Base-by-base conservation (phyloP, 1,140 invertebrate species). In the Uloborus diversus region DNA sequence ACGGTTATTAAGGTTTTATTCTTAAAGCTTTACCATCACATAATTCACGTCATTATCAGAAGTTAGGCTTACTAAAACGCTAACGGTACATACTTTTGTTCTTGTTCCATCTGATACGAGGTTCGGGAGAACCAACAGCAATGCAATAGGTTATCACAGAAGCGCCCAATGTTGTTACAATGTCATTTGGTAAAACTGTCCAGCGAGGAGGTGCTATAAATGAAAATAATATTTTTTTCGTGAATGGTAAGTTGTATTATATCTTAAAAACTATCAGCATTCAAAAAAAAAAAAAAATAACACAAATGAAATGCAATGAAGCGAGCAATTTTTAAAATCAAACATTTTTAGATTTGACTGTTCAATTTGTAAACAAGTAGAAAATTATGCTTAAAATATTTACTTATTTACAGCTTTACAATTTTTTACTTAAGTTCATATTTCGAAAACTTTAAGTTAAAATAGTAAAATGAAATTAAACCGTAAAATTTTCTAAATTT, bases 71-170 rank as follows among this genome's bases (percentile, higher is more conserved):
- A 76, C 71, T 59, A 25, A 20, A 35, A 28, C 14, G 9, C 20
- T n/a, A n/a, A n/a, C n/a, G n/a, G n/a, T n/a, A n/a, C n/a, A n/a
- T n/a, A n/a, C n/a, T n/a, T n/a, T n/a, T n/a, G n/a, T n/a, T 27
- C 49, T 81, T 81, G 14, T 28, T 65, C 81, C 81, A 82, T 35
- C 32, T 70, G 7, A 80, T 69, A 0, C n/a, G 25, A 14, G 82
- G 82, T 28, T 56, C 25, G 0, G 82, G 82, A 27, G 82, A 82
- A 9, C 82, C 82, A 14, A 56, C 23, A 33, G 82, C 82, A 25
- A 14, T 9, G 68, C 82, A 82, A 0, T 87, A 84, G 5, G 87
- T 65, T 4, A 81, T 68, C 0, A 87, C 85, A 17, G 83, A 82
- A 33, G 9, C 27, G 23, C 70, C 70, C 25, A 62, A 62, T 3